Percentiles rank a stretch among this genome's conserved stretches.
Conservation (phyloP, 1,140 invertebrate species). For the Andricus grossulariae region DNA sequence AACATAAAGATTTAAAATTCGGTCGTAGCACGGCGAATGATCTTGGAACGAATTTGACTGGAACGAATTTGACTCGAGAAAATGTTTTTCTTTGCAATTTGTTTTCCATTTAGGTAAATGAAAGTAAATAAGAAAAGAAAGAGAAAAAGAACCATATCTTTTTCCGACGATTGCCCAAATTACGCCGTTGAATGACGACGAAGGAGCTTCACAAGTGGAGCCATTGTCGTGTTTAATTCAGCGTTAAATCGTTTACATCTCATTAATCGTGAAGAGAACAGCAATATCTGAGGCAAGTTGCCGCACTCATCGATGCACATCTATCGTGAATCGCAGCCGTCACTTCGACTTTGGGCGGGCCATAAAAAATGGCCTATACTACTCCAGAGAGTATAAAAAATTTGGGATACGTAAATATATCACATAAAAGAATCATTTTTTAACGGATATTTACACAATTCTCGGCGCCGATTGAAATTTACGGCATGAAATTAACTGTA, state of each 20-base stretch:
- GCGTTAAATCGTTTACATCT: conserved; percentile 77
- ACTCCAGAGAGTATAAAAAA: not conserved
- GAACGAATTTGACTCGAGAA: not conserved
- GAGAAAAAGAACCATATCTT: not conserved
- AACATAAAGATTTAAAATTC: no score
- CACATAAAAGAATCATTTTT: conserved; percentile 1
- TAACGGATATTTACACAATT: not conserved
- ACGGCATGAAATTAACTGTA: no score
- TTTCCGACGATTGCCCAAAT: conserved; percentile 26
- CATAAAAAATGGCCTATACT: conserved; percentile 42
- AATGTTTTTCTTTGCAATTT: not conserved
- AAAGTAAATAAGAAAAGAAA: not conserved
- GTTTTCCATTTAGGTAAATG: not conserved
- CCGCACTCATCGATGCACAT: conserved; percentile 72
- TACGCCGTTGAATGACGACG: conserved; percentile 23
- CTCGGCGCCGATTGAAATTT: no score
- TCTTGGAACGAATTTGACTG: no score
- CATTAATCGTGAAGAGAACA: conserved; percentile 71
- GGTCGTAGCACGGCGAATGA: no score
- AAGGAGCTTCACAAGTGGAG: conserved; percentile 54
- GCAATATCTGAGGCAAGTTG: conserved; percentile 57
- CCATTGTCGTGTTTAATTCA: conserved; percentile 76
- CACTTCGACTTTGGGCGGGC: conserved; percentile 69
- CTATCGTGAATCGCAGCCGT: conserved; percentile 62
- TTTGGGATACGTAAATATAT: conserved; percentile 2